These are phyloP conservation scores for Alcis repandata DNA, from an alignment of 2,888 invertebrate genomes.

Conservation along the genomic window DNA sequence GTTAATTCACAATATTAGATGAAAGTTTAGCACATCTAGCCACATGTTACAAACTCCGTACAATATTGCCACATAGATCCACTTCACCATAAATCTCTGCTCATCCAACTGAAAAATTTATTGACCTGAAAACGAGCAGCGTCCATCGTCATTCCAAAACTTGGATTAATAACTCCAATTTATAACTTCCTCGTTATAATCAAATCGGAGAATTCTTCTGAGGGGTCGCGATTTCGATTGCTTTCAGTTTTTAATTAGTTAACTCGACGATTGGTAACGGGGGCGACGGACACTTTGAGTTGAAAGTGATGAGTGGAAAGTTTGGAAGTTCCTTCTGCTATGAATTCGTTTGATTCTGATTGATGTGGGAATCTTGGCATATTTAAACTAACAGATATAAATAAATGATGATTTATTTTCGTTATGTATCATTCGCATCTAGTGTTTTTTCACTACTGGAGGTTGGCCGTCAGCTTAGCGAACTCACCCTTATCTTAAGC, in stretches of 20 bases:
- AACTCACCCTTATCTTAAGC: too few species aligned
- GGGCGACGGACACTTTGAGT: constrained; percentile 35
- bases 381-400: too few species aligned
- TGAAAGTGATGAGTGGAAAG: constrained; percentile 11
- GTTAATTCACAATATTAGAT: too few species aligned
- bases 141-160: constrained; percentile 32
- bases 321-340: constrained; percentile 17
- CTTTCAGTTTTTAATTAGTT: constrained; percentile 69
- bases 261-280: constrained; percentile 55
- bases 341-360: constrained; percentile 11
- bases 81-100: constrained; percentile 48
- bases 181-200: constrained; percentile 70
- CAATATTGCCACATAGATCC: constrained; percentile 18
- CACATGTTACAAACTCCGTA: too few species aligned
- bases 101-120: constrained; percentile 63
- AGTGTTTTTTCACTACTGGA: too few species aligned
- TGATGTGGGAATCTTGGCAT: too few species aligned
- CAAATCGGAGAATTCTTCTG: constrained; percentile 67
- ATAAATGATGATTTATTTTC: too few species aligned
- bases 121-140: constrained; percentile 64
- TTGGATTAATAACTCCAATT: constrained; percentile 63
- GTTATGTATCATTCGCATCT: too few species aligned
- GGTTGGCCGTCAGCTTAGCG: too few species aligned
- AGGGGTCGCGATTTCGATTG: constrained; percentile 56
- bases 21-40: too few species aligned